A percentile compares a stretch with the other conserved stretches of the same genome.
Evolutionary conservation across 2,888 invertebrate genomes (phyloP).

Genomic region (Caenorhabditis sp.): DNA sequence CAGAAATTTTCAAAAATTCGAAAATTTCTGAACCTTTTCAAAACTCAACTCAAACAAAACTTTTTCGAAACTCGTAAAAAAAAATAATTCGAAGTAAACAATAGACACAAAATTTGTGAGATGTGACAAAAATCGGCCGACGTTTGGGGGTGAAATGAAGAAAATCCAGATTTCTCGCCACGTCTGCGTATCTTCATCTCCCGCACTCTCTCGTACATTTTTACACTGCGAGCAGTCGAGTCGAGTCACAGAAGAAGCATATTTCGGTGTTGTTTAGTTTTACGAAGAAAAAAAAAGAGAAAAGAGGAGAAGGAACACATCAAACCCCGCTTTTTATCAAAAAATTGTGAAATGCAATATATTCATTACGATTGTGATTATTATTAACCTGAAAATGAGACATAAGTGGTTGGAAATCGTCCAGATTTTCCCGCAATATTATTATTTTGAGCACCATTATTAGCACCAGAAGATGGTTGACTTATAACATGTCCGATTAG

Average conservation of each 20-base stretch:
- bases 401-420: conserved; percentile 57
- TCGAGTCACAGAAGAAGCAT: no score
- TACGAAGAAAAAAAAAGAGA: not conserved
- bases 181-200: conserved; percentile 26
- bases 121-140: conserved; percentile 35
- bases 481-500: conserved; percentile 47
- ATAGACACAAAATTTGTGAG: no score
- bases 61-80: not conserved
- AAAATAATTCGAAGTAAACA: conserved; percentile 20
- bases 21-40: no score
- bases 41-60: no score
- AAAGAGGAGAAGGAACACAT: not conserved
- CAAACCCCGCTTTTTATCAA: not conserved
- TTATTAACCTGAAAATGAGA: conserved; percentile 29
- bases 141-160: conserved; percentile 11
- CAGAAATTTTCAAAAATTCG: no score
- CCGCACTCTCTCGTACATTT: conserved; percentile 12
- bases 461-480: conserved; percentile 9
- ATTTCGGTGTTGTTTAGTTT: not conserved
- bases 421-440: conserved; percentile 32
- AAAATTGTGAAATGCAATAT: not conserved
- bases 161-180: conserved; percentile 25
- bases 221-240: not conserved
- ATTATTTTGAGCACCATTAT: conserved; percentile 19
- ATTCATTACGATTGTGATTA: not conserved